Evolutionary conservation across 2,797 vertebrate genomes (phyloP), one percentile per base, ranked within the genome.

Genomic region (Paedocypris micromegethes): DNA sequence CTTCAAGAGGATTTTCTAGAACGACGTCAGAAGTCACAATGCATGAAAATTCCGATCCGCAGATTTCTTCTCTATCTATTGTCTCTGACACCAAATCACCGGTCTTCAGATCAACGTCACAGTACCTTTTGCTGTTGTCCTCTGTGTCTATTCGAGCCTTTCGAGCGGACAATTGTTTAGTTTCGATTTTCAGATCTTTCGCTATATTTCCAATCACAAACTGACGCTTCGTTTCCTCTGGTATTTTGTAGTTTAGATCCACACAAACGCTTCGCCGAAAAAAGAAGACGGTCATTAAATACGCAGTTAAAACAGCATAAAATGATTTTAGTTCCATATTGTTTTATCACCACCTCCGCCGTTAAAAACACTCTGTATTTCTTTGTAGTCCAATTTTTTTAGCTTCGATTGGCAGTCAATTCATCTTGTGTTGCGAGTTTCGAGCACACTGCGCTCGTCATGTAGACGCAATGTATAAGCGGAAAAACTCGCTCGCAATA

Each of bases 211-310:
- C 79, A 40, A 82, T 78, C 7, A 77, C 74, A 38, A 81, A 81
- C 58, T 82, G 83, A 40, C 73, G 79, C 54, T 82, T 84, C 72
- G 84, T 77, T 72, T 89, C 87, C 50, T 87, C 86, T 0, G 80
- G 77, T 72, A 88, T 23, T 0, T 82, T 83, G 74, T 88, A 88
- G 45, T 64, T 79, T 58, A 88, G 63, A 55, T 83, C 77, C n/a
- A 52, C 68, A 56, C 62, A 48, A 2, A 42, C 58, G 9, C 1
- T 6, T 23, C 3, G 7, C 38, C 66, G 1, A n/a, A 39, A 3
- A 23, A 50, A 52, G 9, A 4, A 5, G 41, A 62, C 73, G 57
- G 60, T 70, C 37, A 57, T 8, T 3, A 48, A 6, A 60, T 6
- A 8, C 43, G 5, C 3, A 2, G 55, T 40, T 5, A 39, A 41